Evolutionary conservation across 2,113 vertebrate species (phyloP), one percentile per base, ranked within the genome.

Genomic region (Gadus macrocephalus): DNA sequence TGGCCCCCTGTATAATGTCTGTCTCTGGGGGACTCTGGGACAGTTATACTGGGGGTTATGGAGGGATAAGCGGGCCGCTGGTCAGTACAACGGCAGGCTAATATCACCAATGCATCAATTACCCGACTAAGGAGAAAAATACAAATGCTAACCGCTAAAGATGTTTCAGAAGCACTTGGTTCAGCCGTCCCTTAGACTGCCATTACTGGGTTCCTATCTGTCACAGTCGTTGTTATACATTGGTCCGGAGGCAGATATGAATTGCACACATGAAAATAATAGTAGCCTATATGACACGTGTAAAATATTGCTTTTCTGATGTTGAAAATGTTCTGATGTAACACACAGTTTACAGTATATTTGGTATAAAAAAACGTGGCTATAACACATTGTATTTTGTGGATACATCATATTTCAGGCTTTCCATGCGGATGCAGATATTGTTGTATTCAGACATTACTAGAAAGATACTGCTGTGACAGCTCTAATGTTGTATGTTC

Each of bases 271-370:
- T 38, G 73, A 82, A 88, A 78, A 81, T 72, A 81, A 72, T 84
- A 87, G 74, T 61, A 22, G 25, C 9, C 22, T 81, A 62, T 81
- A 62, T 88, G 81, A 88, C 86, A 90, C 85, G 85, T 90, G 84
- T 89, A 88, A 86, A 85, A 86, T 84, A 86, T 85, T 85, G 83
- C 82, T 86, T 81, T 90, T 86, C 80, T 79, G 78, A 89, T 82
- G 86, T 87, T 86, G 87, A 58, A 3, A 58, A 58, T 58, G 61
- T 90, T 87, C 78, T 74, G 78, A 72, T 90, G 84, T 88, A 86
- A 86, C 86, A 88, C 87, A 81, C 72, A 85, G 79, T 88, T 86
- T 85, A 85, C 82, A 82, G 81, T 85, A 86, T 89, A 84, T 86
- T 85, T 89, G 83, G 84, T 82, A 42, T 71, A 74, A 73, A 77